Evolutionary conservation across 2,888 invertebrate species (phyloP), one percentile per base, ranked within the genome.

Genomic region (Pollenia amentaria): DNA sequence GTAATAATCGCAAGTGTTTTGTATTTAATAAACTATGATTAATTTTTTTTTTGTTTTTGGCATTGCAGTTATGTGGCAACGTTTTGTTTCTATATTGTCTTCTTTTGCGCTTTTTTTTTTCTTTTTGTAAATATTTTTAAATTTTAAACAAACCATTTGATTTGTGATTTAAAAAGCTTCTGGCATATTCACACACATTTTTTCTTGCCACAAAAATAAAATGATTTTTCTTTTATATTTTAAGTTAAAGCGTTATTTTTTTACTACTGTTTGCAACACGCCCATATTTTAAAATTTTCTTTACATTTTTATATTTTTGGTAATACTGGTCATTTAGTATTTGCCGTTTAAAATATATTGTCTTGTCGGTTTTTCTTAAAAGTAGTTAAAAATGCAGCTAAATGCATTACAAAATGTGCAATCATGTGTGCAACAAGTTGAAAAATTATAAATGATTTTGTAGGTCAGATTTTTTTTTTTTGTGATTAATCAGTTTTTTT

Each of bases 181-280:
- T 85, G 87, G 87, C 87, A 85, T 85, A 79, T 87, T 87, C 82
- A 67, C 85, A 87, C 85, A 83, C 65, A 73, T 67, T 75, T 51
- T 57, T 75, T 57, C 16, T 70, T 60, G 7, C 6, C 4, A 12
- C 8, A 18, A 51, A 51, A 51, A 29, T 18, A 18, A 42, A 65
- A 55, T 53, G 29, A 80, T 48, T 1, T 73, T 65, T 67, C 18
- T 42, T 38, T 72, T 16, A 21, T 18, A 18, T 21, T 79, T 60
- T 57, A 48, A 18, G 21, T 48, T 69, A 40, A 81, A 78, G 85
- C 67, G 78, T 64, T 78, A 78, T 75, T 79, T 78, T 78, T 78
- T 53, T 72, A 83, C 86, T 79, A 87, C 83, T 73, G 82, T 67
- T 11, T 76, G 51, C 55, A 60, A 80, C 80, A 80, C 87, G 87